Percentiles rank a stretch among this genome's conserved stretches.
Evolutionary conservation across 2,888 invertebrate genomes (phyloP).

Genomic region (Lasioglossum morio): DNA sequence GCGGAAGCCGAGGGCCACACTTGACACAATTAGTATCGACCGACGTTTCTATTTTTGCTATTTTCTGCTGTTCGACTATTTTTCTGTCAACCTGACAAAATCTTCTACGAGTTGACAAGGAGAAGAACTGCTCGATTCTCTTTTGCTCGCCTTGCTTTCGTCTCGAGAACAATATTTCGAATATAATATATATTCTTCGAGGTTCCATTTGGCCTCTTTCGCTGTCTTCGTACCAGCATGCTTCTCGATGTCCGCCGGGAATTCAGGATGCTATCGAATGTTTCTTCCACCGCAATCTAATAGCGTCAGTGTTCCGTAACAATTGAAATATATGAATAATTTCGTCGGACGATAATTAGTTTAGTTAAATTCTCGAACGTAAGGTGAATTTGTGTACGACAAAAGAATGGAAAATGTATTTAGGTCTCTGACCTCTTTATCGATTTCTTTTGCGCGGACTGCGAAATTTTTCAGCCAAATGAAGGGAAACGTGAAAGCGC

Average conservation of each 20-base stretch:
- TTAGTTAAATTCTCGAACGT: not conserved
- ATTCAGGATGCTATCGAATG: not conserved
- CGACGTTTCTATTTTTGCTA: slow-evolving; percentile 82
- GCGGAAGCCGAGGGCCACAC: slow-evolving; percentile 75
- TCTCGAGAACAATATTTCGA: too few species aligned
- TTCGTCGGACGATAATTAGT: not conserved
- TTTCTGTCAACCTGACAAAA: not conserved
- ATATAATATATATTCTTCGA: not conserved
- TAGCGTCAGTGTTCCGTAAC: not conserved
- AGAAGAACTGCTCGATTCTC: not conserved
- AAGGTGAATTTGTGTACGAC: not conserved
- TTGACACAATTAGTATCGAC: slow-evolving; percentile 84
- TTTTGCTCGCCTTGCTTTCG: too few species aligned
- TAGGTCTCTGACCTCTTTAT: not conserved
- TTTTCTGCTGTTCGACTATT: slow-evolving; percentile 38
- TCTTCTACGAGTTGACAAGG: not conserved
- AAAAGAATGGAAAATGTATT: not conserved
- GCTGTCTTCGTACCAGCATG: too few species aligned
- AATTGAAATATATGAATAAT: not conserved
- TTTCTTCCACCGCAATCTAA: not conserved
- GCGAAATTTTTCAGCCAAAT: not conserved
- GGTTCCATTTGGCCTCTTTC: not conserved
- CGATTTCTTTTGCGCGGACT: not conserved
- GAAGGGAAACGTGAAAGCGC: not conserved
- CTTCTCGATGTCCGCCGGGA: not conserved